phyloP scores from a whole-genome alignment of 2,888 invertebrate genomes.

The Netelia virgata region DNA sequence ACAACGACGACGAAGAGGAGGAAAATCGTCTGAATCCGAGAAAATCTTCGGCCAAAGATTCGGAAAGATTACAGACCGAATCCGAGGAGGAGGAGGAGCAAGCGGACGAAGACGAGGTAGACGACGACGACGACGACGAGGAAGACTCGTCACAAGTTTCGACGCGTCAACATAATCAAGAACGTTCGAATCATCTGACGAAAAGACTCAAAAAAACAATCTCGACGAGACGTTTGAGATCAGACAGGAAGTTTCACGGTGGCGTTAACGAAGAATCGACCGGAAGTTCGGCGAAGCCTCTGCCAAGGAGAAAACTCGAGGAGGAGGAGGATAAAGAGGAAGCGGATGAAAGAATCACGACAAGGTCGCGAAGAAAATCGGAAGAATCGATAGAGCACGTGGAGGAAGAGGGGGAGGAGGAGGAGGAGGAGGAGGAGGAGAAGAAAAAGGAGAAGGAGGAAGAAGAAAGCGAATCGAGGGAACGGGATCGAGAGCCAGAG shows the following conservation, averaged over 20 bases:
- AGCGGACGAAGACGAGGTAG: slow-evolving; percentile 65
- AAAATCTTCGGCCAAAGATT: slow-evolving; percentile 51
- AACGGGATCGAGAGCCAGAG: slow-evolving; percentile 82
- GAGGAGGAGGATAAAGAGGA: slow-evolving; percentile 49
- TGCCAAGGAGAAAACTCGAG: slow-evolving; percentile 16
- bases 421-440: slow-evolving; percentile 30
- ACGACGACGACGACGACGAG: slow-evolving; percentile 40
- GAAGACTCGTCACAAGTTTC: slow-evolving; percentile 66
- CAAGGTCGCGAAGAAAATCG: too few relatives aligned
- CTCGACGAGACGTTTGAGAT: slow-evolving; percentile 74
- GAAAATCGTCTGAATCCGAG: slow-evolving; percentile 54
- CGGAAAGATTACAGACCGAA: slow-evolving; percentile 48
- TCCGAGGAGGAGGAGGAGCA: slow-evolving; percentile 65
- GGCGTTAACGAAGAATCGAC: slow-evolving; percentile 51
- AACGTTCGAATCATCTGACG: slow-evolving; percentile 75
- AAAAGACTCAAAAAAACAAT: slow-evolving; percentile 78
- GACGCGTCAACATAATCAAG: slow-evolving; percentile 56
- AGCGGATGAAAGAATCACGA: too few relatives aligned
- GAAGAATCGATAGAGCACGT: too few relatives aligned
- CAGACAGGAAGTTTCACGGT: slow-evolving; percentile 71
- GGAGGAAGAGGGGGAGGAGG: slow-evolving; percentile 42
- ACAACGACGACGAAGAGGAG: slow-evolving; percentile 23
- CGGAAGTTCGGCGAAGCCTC: not conserved
- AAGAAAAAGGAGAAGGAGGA: slow-evolving; percentile 66
- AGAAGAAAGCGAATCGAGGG: slow-evolving; percentile 78